Evolutionary conservation across 2,888 invertebrate genomes (phyloP).

Genomic region (Epistrophe grossulariae): DNA sequence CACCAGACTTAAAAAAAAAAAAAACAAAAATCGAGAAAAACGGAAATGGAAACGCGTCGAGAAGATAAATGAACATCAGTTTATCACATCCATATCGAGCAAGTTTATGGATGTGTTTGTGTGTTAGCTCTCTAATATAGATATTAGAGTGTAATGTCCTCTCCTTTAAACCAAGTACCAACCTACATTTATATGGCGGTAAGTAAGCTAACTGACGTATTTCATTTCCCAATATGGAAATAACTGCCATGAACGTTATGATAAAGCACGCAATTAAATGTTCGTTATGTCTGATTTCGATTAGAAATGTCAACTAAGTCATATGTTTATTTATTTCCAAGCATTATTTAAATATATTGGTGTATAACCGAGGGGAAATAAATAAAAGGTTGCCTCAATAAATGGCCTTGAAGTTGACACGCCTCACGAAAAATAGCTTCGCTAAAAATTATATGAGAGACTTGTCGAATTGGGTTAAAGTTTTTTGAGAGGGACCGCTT

Average conservation of each 20-base stretch:
- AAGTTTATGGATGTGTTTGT: conserved; percentile 22
- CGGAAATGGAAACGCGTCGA: conserved; percentile 73
- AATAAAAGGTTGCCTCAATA: not conserved
- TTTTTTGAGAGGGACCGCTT: no score
- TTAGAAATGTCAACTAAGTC: conserved; percentile 67
- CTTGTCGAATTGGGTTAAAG: no score
- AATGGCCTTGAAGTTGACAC: not conserved
- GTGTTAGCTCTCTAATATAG: not conserved
- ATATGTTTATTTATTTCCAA: conserved; percentile 65
- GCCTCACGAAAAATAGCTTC: not conserved
- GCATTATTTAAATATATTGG: conserved; percentile 40
- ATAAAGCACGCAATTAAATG: conserved; percentile 68
- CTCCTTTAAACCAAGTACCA: conserved; percentile 1
- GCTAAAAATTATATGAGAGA: not conserved
- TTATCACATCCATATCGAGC: conserved; percentile 63
- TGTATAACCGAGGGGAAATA: not conserved
- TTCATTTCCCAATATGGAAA: conserved; percentile 75
- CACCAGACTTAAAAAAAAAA: conserved; percentile 17
- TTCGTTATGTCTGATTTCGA: conserved; percentile 66
- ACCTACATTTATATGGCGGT: not conserved
- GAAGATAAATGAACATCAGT: conserved; percentile 74
- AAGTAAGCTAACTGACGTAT: conserved; percentile 62
- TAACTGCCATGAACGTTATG: conserved; percentile 69
- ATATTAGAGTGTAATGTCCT: conserved; percentile 27
- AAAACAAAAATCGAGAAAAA: conserved; percentile 4